These are phyloP conservation scores for Nomada fabriciana DNA, from an alignment of 2,888 invertebrate species.

Conservation along the genomic window DNA sequence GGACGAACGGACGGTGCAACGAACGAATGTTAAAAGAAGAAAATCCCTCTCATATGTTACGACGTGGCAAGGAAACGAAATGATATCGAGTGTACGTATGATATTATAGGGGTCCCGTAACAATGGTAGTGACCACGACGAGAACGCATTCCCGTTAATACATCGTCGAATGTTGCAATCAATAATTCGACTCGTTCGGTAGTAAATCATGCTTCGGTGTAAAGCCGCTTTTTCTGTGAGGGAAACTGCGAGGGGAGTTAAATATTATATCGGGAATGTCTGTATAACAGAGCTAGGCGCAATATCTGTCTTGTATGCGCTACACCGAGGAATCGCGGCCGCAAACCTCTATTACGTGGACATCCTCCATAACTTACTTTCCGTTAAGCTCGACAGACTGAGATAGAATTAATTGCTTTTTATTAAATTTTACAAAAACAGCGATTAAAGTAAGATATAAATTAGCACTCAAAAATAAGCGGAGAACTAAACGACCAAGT, in stretches of 20 bases:
- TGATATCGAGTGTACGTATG: conserved; percentile 39
- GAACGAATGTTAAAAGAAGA: conserved; percentile 28
- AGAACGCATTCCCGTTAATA: conserved; percentile 65
- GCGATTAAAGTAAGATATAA: not conserved
- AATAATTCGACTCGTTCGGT: conserved; percentile 67
- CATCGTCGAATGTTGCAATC: conserved; percentile 53
- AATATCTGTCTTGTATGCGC: conserved; percentile 4
- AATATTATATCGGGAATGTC: conserved; percentile 62
- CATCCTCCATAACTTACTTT: not conserved
- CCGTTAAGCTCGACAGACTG: not conserved
- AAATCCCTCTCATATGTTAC: conserved; percentile 49
- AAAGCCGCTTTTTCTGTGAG: conserved; percentile 40
- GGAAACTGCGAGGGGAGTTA: conserved; percentile 58
- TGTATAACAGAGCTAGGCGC: not conserved
- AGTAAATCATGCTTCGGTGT: conserved; percentile 66
- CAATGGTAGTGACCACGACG: conserved; percentile 49
- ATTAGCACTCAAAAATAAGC: too few species aligned
- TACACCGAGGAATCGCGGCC: not conserved
- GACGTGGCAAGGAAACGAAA: conserved; percentile 39
- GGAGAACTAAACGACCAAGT: too few species aligned
- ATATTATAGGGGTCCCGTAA: conserved; percentile 53
- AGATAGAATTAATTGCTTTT: not conserved
- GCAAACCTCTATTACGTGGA: conserved; percentile 9
- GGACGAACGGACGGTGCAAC: too few species aligned
- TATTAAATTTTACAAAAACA: not conserved